Conservation (phyloP, 2,113 vertebrate species). For the Aphyosemion australe region DNA sequence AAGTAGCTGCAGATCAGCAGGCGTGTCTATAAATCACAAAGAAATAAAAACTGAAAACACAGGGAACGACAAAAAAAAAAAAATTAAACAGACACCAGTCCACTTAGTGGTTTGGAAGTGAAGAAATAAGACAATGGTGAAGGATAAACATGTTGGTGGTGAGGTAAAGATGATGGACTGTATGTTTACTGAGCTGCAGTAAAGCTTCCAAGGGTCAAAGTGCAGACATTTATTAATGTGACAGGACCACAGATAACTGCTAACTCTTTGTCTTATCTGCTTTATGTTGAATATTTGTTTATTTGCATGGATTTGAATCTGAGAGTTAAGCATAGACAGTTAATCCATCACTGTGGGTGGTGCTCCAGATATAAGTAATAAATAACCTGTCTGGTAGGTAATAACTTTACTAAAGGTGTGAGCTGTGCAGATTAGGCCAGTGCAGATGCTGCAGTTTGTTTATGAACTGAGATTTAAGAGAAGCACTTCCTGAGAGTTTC, state of each 20-base stretch:
- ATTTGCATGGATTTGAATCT: no score
- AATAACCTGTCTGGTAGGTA: no score
- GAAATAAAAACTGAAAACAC: neutral
- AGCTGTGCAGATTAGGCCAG: no score
- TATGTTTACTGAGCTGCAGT: constrained; percentile 34
- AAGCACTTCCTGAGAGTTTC: no score
- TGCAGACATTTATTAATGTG: constrained; percentile 8
- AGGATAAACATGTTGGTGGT: neutral
- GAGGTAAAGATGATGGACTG: neutral
- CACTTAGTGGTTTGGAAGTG: neutral
- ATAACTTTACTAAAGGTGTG: no score
- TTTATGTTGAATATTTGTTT: no score
- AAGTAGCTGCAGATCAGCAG: neutral
- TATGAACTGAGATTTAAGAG: constrained; percentile 26
- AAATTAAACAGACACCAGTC: neutral
- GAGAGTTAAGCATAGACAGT: no score
- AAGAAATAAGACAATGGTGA: neutral
- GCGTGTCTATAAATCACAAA: neutral
- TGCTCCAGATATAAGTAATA: no score
- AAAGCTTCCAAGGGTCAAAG: constrained; percentile 46
- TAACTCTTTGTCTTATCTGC: no score
- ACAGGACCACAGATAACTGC: no score
- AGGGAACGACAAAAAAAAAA: neutral
- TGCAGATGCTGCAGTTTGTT: constrained; percentile 4
- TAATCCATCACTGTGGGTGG: no score